Evolutionary conservation across 2,113 vertebrate genomes (phyloP).

Genomic region (Trochalopteron elliotii): DNA sequence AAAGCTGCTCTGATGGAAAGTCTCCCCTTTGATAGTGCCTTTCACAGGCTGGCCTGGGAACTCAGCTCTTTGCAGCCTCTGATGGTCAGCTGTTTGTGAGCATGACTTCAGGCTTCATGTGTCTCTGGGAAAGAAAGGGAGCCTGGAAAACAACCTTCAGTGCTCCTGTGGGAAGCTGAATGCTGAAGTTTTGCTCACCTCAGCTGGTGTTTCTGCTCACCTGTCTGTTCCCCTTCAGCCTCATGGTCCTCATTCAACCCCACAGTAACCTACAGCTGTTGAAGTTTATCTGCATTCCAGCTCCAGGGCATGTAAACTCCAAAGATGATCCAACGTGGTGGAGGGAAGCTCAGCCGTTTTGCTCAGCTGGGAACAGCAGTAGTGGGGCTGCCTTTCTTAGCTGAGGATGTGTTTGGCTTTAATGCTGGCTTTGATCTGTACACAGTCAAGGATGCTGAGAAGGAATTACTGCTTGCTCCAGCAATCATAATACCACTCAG

Average conservation of each 20-base stretch:
- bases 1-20: background rate
- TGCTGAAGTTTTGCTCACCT: background rate
- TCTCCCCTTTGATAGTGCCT: background rate
- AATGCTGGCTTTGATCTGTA: background rate
- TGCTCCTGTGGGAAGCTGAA: background rate
- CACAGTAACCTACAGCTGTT: background rate
- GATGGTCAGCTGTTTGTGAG: background rate
- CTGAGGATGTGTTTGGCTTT: background rate
- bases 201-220: background rate
- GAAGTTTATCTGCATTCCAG: background rate
- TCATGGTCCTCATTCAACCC: background rate
- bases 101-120: background rate
- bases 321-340: background rate
- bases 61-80: fast-evolving
- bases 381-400: background rate
- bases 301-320: background rate
- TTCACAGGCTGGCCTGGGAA: background rate
- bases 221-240: background rate
- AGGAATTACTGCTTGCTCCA: conserved; percentile 26
- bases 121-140: background rate
- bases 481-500: conserved; percentile 37
- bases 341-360: background rate
- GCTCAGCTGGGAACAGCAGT: background rate
- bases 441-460: background rate
- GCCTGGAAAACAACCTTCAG: background rate